phyloP scores from a whole-genome alignment of 2,888 invertebrate genomes.

The Hemaris fuciformis region DNA sequence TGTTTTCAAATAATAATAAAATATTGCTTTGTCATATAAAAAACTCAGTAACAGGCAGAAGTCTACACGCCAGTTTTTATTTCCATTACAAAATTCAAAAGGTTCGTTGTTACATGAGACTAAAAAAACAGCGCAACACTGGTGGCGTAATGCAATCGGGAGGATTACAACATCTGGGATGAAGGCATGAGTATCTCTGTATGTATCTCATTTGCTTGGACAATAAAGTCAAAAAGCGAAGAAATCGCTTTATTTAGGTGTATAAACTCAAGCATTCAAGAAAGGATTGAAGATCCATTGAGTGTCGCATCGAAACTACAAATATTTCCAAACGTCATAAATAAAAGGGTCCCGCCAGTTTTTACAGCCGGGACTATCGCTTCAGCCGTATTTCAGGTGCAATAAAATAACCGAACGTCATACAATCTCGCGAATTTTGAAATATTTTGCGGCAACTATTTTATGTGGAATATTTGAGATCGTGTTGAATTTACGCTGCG shows the following conservation, averaged over 20 bases:
- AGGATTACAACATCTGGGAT: too few relatives aligned
- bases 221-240: not conserved
- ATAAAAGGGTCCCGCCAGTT: constrained; percentile 13
- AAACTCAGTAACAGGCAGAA: too few relatives aligned
- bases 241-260: not conserved
- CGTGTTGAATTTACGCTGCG: not conserved
- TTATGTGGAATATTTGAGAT: constrained; percentile 5
- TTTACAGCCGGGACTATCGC: constrained; percentile 14
- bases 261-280: not conserved
- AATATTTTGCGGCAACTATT: constrained; percentile 22
- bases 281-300: constrained; percentile 2
- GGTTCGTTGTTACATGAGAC: too few relatives aligned
- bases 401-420: constrained; percentile 24
- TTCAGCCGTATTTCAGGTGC: constrained; percentile 13
- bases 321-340: constrained; percentile 12
- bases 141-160: too few relatives aligned
- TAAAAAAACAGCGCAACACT: too few relatives aligned
- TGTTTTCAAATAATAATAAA: too few relatives aligned
- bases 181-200: too few relatives aligned
- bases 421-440: constrained; percentile 23
- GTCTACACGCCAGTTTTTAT: too few relatives aligned
- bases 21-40: too few relatives aligned
- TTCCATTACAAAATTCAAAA: too few relatives aligned
- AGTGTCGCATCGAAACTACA: constrained; percentile 4
- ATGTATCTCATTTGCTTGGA: not conserved